A percentile compares a stretch with the other conserved stretches of the same genome.
These are phyloP conservation scores for Sigmodon hispidus DNA, from an alignment of 2,113 vertebrate species.

Conservation along the genomic window DNA sequence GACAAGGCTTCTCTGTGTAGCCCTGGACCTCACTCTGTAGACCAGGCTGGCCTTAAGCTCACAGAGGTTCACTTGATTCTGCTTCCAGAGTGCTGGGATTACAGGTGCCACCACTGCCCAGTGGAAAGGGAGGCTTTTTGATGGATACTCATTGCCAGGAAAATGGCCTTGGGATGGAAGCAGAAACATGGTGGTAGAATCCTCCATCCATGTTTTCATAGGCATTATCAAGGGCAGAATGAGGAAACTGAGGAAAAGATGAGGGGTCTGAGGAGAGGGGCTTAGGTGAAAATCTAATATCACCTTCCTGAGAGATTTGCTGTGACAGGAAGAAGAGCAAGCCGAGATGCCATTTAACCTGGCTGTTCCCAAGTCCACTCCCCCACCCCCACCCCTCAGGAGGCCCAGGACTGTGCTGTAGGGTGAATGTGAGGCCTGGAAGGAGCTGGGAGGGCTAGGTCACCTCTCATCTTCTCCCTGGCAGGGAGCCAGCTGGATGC, in stretches of 20 bases:
- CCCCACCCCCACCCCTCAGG: background rate
- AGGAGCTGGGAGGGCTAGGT: background rate
- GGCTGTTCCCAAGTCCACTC: background rate
- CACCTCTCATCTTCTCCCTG: background rate
- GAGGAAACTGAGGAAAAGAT: background rate
- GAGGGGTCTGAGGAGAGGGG: background rate
- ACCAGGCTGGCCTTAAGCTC: background rate
- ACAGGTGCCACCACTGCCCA: background rate
- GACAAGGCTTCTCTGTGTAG: background rate
- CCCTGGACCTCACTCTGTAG: background rate
- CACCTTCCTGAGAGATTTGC: background rate
- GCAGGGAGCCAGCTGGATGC: background rate
- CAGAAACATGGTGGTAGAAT: background rate
- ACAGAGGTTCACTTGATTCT: background rate
- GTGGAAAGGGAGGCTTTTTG: background rate
- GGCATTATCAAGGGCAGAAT: background rate
- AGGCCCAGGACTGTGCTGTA: background rate
- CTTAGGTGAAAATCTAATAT: background rate
- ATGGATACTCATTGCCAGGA: background rate
- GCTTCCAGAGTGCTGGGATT: background rate
- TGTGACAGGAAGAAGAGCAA: background rate
- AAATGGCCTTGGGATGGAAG: background rate
- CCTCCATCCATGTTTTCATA: too few species aligned
- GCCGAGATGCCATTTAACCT: background rate
- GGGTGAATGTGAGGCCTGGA: background rate